phyloP scores from a whole-genome alignment of 2,113 vertebrate species.

The Pollimyrus isidori region DNA sequence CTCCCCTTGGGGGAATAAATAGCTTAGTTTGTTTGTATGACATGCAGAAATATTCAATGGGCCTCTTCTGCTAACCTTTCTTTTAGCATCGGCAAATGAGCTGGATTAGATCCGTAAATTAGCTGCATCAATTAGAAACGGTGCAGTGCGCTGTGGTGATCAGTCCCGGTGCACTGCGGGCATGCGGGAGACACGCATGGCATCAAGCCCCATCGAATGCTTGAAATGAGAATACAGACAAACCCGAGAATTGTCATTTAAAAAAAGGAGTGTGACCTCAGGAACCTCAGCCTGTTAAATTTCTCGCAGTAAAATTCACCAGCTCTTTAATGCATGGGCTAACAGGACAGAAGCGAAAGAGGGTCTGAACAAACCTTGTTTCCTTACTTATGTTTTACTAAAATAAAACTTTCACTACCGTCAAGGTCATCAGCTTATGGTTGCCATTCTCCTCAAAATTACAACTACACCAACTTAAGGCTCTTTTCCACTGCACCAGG shows the following conservation, averaged over 20 bases:
- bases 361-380: background rate
- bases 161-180: background rate
- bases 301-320: background rate
- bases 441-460: background rate
- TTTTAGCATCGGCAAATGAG: background rate
- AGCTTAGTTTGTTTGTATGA: background rate
- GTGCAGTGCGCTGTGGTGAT: background rate
- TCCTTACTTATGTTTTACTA: background rate
- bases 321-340: background rate
- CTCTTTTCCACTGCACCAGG: background rate
- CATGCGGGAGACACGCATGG: background rate
- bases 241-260: background rate
- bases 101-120: background rate
- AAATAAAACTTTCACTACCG: background rate
- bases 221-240: background rate
- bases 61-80: background rate
- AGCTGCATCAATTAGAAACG: background rate
- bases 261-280: background rate
- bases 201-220: background rate
- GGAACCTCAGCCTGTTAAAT: background rate
- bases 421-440: background rate
- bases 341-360: background rate
- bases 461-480: background rate
- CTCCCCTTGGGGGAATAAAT: background rate
- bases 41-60: background rate